Conservation (phyloP, 2,113 vertebrate genomes). For the Suncus etruscus region DNA sequence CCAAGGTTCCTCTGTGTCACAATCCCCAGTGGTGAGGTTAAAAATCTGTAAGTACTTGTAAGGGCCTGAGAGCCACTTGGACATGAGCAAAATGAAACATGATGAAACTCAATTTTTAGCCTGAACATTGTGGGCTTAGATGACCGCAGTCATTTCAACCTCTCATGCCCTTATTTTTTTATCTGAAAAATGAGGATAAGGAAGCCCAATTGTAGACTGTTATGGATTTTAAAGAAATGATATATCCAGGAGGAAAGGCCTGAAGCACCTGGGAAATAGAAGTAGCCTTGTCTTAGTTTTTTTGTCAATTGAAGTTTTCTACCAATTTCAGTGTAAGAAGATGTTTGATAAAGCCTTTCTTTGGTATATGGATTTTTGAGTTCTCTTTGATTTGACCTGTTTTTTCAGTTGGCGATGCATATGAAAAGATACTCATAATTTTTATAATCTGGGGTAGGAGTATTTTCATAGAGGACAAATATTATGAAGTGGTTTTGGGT, state of each 20-base stretch:
- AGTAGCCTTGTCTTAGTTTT: neutral
- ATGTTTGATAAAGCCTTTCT: neutral
- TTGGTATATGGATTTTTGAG: neutral
- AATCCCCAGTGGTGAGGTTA: neutral
- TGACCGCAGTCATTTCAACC: too few relatives aligned
- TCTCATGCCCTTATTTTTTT: neutral
- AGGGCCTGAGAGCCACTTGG: rapidly evolving
- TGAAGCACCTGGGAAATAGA: neutral
- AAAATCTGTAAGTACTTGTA: neutral
- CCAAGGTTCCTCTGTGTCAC: neutral
- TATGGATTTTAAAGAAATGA: neutral
- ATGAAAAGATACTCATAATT: neutral
- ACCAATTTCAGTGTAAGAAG: rapidly evolving
- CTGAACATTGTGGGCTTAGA: too few relatives aligned
- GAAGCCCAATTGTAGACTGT: neutral
- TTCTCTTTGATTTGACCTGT: neutral
- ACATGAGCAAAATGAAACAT: neutral
- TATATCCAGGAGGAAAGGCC: too few relatives aligned
- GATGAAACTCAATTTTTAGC: neutral
- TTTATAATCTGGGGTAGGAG: neutral
- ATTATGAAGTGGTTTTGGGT: neutral
- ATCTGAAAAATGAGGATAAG: neutral
- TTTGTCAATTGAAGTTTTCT: neutral
- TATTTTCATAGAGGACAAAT: neutral
- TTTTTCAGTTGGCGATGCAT: neutral